phyloP scores from a whole-genome alignment of 1,140 invertebrate genomes.

The Anthonomus grandis region DNA sequence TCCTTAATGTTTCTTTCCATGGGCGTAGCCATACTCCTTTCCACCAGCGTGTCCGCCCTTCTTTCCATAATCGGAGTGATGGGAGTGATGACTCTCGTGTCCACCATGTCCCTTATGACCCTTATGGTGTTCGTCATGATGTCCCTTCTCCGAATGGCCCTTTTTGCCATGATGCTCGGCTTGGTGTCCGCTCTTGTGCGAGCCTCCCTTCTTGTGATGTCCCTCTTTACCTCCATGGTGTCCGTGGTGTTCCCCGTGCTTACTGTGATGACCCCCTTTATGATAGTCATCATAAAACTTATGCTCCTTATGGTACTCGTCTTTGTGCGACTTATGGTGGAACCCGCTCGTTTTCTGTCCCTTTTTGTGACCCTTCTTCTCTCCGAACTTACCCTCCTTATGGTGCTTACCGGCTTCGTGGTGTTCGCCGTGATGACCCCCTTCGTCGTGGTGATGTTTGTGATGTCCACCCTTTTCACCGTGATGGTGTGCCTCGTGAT shows the following conservation, averaged over 20 bases:
- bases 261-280: constrained; percentile 71
- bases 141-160: constrained; percentile 64
- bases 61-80: constrained; percentile 63
- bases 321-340: constrained; percentile 77
- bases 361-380: constrained; percentile 66
- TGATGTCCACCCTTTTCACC: constrained; percentile 70
- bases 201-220: constrained; percentile 64
- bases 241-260: constrained; percentile 66
- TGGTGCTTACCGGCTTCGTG: constrained; percentile 72
- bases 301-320: constrained; percentile 75
- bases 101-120: constrained; percentile 68
- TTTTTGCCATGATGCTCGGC: constrained; percentile 65
- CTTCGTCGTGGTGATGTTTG: constrained; percentile 72
- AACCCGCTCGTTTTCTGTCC: constrained; percentile 69
- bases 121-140: constrained; percentile 72
- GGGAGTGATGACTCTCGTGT: constrained; percentile 63
- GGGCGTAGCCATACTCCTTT: constrained; percentile 56
- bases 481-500: constrained; percentile 67
- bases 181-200: constrained; percentile 65
- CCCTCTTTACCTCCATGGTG: constrained; percentile 67
- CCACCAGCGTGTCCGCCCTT: constrained; percentile 62
- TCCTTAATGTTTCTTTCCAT: constrained; percentile 19
- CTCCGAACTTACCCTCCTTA: constrained; percentile 67
- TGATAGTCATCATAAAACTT: constrained; percentile 76
- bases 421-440: constrained; percentile 65